Evolutionary conservation across 2,113 vertebrate genomes (phyloP).

Genomic region (Microcebus ravelobensis): DNA sequence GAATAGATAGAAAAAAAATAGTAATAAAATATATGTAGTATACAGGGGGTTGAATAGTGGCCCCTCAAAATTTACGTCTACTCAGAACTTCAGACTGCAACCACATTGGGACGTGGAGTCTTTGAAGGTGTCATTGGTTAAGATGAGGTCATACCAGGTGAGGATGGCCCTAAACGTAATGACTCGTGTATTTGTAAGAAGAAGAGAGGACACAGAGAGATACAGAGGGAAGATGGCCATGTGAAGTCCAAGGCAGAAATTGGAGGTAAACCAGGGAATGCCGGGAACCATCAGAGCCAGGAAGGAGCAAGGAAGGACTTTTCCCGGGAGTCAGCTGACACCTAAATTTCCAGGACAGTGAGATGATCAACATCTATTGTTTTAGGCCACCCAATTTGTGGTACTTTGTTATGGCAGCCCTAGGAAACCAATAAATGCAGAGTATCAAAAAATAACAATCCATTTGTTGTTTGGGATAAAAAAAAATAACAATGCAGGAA

Average conservation of each 20-base stretch:
- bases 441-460: not conserved
- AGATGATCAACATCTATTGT: not conserved
- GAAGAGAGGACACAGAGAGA: not conserved
- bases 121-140: not conserved
- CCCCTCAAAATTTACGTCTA: not conserved
- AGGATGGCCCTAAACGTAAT: not conserved
- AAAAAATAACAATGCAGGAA: not conserved
- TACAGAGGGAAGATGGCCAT: not conserved
- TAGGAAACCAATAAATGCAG: not conserved
- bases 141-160: not conserved
- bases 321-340: not conserved
- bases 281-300: not conserved
- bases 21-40: not conserved
- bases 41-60: not conserved
- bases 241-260: not conserved
- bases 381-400: not conserved
- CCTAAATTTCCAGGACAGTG: not conserved
- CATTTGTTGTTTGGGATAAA: too few relatives aligned
- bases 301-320: not conserved
- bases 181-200: not conserved
- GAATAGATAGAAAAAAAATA: not conserved
- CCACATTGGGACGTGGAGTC: not conserved
- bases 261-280: not conserved
- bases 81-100: not conserved
- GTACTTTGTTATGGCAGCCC: not conserved